Evolutionary conservation across 2,113 vertebrate species (phyloP).

Genomic region (Ranitomeya imitator): DNA sequence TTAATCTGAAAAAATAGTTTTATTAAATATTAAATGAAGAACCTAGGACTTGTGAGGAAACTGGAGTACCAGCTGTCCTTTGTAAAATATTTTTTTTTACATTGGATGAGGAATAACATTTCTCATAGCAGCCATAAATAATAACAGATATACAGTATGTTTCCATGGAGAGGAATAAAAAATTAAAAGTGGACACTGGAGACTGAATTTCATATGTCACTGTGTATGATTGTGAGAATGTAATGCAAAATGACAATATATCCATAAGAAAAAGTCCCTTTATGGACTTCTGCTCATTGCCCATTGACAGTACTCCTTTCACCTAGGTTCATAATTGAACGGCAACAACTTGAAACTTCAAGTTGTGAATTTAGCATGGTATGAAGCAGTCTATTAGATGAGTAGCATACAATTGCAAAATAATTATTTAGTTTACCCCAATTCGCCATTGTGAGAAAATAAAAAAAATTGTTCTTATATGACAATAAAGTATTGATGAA

Average conservation of each 20-base stretch:
- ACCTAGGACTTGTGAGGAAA: not conserved
- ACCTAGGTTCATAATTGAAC: slow-evolving; percentile 22
- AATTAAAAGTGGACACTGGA: not conserved
- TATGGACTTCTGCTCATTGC: slow-evolving; percentile 4
- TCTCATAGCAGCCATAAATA: not conserved
- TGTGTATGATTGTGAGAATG: not conserved
- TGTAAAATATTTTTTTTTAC: too few species aligned
- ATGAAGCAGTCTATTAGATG: too few species aligned
- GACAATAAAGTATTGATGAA: too few species aligned
- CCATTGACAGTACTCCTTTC: slow-evolving; percentile 22
- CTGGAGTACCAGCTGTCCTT: not conserved
- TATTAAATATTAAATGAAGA: not conserved
- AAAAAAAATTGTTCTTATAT: too few species aligned
- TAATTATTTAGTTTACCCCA: too few species aligned
- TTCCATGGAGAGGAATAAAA: not conserved
- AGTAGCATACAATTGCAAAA: too few species aligned
- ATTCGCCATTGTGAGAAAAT: too few species aligned
- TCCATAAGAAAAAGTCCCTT: slow-evolving; percentile 1
- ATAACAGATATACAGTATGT: not conserved
- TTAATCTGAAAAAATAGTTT: not conserved
- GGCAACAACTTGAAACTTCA: not conserved
- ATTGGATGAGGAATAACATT: not conserved
- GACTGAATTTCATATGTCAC: slow-evolving; percentile 17
- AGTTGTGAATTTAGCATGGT: too few species aligned
- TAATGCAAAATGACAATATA: slow-evolving; percentile 32